Base-by-base conservation (phyloP, 1,140 invertebrate species). In the Hylaeus anthracinus region DNA sequence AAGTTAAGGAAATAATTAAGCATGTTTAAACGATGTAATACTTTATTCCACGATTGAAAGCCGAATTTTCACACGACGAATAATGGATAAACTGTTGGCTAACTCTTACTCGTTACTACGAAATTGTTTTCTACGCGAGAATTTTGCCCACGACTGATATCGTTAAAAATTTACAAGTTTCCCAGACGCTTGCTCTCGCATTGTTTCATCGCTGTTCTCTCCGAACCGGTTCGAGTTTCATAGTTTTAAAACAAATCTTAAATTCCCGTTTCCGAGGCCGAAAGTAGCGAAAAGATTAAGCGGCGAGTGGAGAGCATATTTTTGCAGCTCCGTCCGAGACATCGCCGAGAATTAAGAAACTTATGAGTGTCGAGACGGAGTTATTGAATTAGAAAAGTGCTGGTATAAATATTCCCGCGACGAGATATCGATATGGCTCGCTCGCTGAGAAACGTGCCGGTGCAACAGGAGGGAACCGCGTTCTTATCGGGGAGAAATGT, bases 401-500 rank as follows among this genome's bases (percentile, higher is more conserved):
- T 8, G 5, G 14, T 61, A 55, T 78, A 78, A 72, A 72, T 71
- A 71, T 78, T 78, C 67, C 67, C 39, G 10, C 15, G 6, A 37
- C 56, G 67, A 71, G 58, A 72, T 78, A 78, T 78, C 75, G 75
- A 78, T 78, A 78, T 15, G 45, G 41, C 37, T 5, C 26, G 2
- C 26, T 41, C 67, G 75, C 71, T 72, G 56, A 55, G 48, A 26
- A 61, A 78, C 67, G 15, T 70, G 67, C 15, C n/a, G 39, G 12
- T 63, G 75, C 75, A 78, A 75, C 63, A 66, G 69, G 76, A 78
- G 48, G 26, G 51, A 56, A n/a, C 2, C 41, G 83, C 63, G 58
- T 56, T 37, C 85, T 86, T 83, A 86, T 86, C 80, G 72, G 67
- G 43, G 67, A 63, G 83, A 76, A 86, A 86, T 77, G 72, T 83